A percentile compares a stretch with the other conserved stretches of the same genome.
Evolutionary conservation across 2,888 invertebrate species (phyloP).

Genomic region (Hemistola chrysoprasaria): DNA sequence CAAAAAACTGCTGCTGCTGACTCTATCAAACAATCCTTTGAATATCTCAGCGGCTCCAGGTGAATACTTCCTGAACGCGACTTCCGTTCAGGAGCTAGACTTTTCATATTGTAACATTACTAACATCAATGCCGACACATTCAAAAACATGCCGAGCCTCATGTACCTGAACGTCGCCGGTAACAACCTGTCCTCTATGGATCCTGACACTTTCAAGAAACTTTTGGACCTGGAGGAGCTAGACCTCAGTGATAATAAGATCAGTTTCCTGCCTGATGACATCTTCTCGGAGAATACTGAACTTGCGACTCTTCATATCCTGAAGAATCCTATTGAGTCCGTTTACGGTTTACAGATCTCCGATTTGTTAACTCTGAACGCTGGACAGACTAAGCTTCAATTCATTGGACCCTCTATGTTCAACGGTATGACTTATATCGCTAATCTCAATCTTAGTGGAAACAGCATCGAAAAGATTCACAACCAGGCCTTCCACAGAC

Average conservation of each 20-base stretch:
- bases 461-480: slow-evolving; percentile 87
- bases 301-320: slow-evolving; percentile 85
- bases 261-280: slow-evolving; percentile 83
- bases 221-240: slow-evolving; percentile 86
- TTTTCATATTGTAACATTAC: slow-evolving; percentile 86
- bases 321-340: slow-evolving; percentile 85
- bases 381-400: slow-evolving; percentile 86
- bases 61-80: slow-evolving; percentile 81
- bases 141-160: slow-evolving; percentile 84
- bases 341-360: slow-evolving; percentile 84
- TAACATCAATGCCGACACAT: slow-evolving; percentile 84
- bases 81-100: slow-evolving; percentile 86
- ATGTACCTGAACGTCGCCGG: slow-evolving; percentile 86
- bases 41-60: slow-evolving; percentile 65
- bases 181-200: slow-evolving; percentile 84
- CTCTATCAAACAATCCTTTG: slow-evolving; percentile 85
- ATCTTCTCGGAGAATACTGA: slow-evolving; percentile 85
- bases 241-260: slow-evolving; percentile 86
- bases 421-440: slow-evolving; percentile 83
- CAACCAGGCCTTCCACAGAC: slow-evolving; percentile 85
- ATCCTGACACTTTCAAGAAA: slow-evolving; percentile 83
- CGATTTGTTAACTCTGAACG: slow-evolving; percentile 85
- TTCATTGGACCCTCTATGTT: slow-evolving; percentile 85
- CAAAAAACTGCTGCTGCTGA: slow-evolving; percentile 84
- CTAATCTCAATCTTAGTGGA: slow-evolving; percentile 85